A percentile compares a stretch with the other conserved stretches of the same genome.
These are phyloP conservation scores for Chesias legatella DNA, from an alignment of 2,888 invertebrate genomes.

Conservation along the genomic window DNA sequence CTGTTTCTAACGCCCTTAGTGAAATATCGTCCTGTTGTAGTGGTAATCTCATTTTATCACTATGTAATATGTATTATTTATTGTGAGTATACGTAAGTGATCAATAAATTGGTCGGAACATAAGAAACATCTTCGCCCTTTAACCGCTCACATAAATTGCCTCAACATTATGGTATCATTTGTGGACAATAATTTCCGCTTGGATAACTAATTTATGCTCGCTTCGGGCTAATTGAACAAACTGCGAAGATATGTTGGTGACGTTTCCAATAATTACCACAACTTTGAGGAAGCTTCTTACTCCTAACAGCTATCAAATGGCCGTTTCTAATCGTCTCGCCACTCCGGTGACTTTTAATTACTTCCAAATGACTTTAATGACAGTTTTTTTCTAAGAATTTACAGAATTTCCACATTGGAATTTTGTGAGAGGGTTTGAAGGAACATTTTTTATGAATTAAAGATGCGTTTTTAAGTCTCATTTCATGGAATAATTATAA, in stretches of 20 bases:
- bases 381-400: slow-evolving; percentile 39
- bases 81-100: neutral
- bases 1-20: too few relatives aligned
- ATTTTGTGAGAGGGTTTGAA: slow-evolving; percentile 32
- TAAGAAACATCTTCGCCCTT: slow-evolving; percentile 2
- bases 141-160: slow-evolving; percentile 18
- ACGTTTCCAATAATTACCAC: slow-evolving; percentile 32
- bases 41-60: too few relatives aligned
- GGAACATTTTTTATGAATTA: slow-evolving; percentile 35
- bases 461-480: slow-evolving; percentile 24
- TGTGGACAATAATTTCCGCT: slow-evolving; percentile 28
- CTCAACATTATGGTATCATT: slow-evolving; percentile 23
- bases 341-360: slow-evolving; percentile 46
- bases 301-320: slow-evolving; percentile 50
- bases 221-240: slow-evolving; percentile 21
- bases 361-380: slow-evolving; percentile 53
- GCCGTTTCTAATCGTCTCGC: slow-evolving; percentile 42
- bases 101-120: neutral
- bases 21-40: too few relatives aligned
- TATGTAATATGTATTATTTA: too few relatives aligned
- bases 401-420: slow-evolving; percentile 30
- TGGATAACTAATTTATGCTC: slow-evolving; percentile 25
- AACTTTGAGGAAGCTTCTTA: slow-evolving; percentile 33
- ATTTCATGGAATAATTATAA: slow-evolving; percentile 12
- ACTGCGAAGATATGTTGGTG: slow-evolving; percentile 22